Evolutionary conservation across 1,140 invertebrate genomes (phyloP).

Genomic region (roundworm (Caenorhabditis elegans)): WBcel235 BX284602.5:13103501-13104000

Average conservation of each 20-base stretch:
- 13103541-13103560: too few species aligned
- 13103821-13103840: background rate
- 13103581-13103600: too few species aligned
- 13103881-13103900: conserved; percentile 34
- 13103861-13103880: conserved; percentile 11
- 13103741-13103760: background rate
- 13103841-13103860: background rate
- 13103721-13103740: background rate
- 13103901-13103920: conserved; percentile 48
- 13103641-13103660: too few species aligned
- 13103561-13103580: too few species aligned
- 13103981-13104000: conserved; percentile 43
- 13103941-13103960: conserved; percentile 30
- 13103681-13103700: too few species aligned
- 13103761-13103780: background rate
- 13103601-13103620: too few species aligned
- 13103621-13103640: too few species aligned
- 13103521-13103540: too few species aligned
- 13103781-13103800: background rate
- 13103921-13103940: conserved; percentile 37
- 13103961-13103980: conserved; percentile 47
- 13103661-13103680: too few species aligned
- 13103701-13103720: too few species aligned
- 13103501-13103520: too few species aligned
- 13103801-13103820: background rate